phyloP scores from a whole-genome alignment of 2,888 invertebrate genomes.

The Emmelina monodactyla region DNA sequence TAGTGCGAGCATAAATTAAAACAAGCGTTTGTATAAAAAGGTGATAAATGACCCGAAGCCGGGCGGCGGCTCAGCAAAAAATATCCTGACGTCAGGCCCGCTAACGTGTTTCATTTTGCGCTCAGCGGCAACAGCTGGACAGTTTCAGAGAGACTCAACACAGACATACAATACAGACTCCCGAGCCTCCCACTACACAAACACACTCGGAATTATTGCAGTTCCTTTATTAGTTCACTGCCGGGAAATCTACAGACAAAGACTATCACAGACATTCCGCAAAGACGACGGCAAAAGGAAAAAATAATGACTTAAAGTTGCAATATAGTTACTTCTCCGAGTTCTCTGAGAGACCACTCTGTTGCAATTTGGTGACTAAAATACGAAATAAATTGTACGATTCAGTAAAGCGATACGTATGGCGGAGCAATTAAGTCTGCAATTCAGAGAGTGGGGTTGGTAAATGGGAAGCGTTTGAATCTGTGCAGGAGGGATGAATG shows the following conservation, averaged over 20 bases:
- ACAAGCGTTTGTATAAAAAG: constrained; percentile 61
- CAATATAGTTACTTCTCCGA: too few relatives aligned
- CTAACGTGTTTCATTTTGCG: constrained; percentile 60
- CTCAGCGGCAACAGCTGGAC: constrained; percentile 50
- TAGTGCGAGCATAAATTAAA: constrained; percentile 62
- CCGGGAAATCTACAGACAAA: not conserved
- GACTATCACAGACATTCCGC: not conserved
- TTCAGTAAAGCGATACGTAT: not conserved
- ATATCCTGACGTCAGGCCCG: constrained; percentile 49
- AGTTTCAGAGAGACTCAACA: constrained; percentile 29
- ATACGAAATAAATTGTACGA: not conserved
- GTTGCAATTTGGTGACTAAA: not conserved
- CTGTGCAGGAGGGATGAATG: not conserved
- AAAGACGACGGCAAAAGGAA: not conserved
- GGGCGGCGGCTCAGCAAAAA: constrained; percentile 55
- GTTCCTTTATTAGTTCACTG: constrained; percentile 1
- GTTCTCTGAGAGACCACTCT: too few relatives aligned
- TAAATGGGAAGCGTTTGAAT: not conserved
- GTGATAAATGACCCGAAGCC: constrained; percentile 60
- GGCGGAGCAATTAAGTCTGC: not conserved
- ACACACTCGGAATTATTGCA: not conserved
- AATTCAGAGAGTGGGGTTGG: not conserved
- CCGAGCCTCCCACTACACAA: constrained; percentile 16
- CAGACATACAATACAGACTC: constrained; percentile 20
- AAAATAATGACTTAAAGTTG: too few relatives aligned